Evolutionary conservation across 2,797 vertebrate species (phyloP), one percentile per base, ranked within the genome.

Genomic region (Halcyon chelicuti): DNA sequence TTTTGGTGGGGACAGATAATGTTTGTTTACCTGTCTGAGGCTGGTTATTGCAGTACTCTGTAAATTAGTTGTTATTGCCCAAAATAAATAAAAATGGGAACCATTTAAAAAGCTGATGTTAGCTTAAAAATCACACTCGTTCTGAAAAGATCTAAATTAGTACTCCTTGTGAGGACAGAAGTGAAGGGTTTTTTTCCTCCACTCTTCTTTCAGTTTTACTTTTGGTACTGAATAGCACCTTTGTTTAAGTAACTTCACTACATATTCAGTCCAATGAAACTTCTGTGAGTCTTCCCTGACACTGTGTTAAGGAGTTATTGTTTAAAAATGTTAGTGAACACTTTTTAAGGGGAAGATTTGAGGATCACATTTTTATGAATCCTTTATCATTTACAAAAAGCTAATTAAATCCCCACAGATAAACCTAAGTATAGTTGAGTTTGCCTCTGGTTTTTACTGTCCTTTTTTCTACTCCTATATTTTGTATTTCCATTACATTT

Each of bases 401-500:
- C 16, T 52, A 62, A 31, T 9, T 16, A 13, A 14, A 2, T 3
- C 14, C 18, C 16, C 26, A 19, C 9, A 55, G 42, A 49, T 7
- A 65, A 86, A 54, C 9, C 22, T 65, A 81, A 58, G 6, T 61
- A 28, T 23, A 73, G 14, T 84, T 88, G 62, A 26, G 44, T 86
- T 91, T 91, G 16, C 31, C 7, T 89, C 28, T 88, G 31, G 66
- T 90, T 79, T 75, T 83, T 62, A 55, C 46, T 73, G 18, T 90
- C 73, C 39, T 63, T 78, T 91, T 91, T 79, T 40, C 39, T 86
- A 26, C 35, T 75, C 19, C n/a, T 82, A 0, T 70, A 35, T 70
- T 89, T 91, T 91, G 14, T 77, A 72, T 84, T 94, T 96, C 25
- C 13, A 5, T 81, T 84, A 44, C 3, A 3, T 58, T 86, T 90